phyloP scores from a whole-genome alignment of 2,888 invertebrate species.

The Rhogogaster chlorosoma region DNA sequence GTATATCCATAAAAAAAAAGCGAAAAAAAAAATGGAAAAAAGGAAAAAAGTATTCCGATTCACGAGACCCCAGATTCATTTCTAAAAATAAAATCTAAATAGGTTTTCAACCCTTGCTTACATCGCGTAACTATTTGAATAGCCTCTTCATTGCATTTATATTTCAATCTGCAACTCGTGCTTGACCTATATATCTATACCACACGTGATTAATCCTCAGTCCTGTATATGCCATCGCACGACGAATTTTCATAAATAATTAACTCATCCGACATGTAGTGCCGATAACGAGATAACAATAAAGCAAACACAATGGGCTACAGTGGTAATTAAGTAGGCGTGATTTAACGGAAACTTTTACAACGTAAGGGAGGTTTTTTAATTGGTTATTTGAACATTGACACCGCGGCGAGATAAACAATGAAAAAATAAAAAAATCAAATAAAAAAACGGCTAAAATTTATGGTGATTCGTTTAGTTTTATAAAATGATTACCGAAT shows the following conservation, averaged over 20 bases:
- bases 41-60: background rate
- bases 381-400: background rate
- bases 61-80: background rate
- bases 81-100: background rate
- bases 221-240: background rate
- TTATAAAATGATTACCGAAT: background rate
- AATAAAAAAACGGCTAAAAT: background rate
- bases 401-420: background rate
- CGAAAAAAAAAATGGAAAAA: background rate
- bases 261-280: background rate
- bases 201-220: background rate
- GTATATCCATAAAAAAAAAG: background rate
- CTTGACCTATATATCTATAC: conserved; percentile 13
- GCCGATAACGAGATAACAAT: conserved; percentile 3
- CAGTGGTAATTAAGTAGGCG: background rate
- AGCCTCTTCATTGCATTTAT: conserved; percentile 8
- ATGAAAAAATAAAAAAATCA: background rate
- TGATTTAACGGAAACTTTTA: background rate
- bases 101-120: background rate
- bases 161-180: background rate
- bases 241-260: conserved; percentile 13
- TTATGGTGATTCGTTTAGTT: background rate
- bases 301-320: background rate
- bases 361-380: background rate
- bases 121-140: background rate